Conservation (phyloP, 2,888 invertebrate species). For the Tenthredo notha region DNA sequence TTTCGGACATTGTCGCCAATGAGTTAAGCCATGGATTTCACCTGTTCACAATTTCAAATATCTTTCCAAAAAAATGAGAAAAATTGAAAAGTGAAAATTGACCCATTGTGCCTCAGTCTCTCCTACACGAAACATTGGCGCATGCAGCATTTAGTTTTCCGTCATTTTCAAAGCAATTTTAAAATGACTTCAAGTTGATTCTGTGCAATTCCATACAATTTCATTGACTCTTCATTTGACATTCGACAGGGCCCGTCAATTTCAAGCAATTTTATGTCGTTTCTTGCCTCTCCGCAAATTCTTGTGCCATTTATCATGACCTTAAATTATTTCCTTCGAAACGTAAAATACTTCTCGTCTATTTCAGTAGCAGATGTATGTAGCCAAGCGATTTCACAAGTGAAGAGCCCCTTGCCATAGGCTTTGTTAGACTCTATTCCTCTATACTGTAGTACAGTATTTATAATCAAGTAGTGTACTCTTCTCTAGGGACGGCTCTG, state of each 20-base stretch:
- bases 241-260: too few species aligned
- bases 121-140: too few species aligned
- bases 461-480: slow-evolving; percentile 77
- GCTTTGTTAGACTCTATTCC: neutral
- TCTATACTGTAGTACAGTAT: slow-evolving; percentile 63
- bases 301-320: neutral
- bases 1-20: too few species aligned
- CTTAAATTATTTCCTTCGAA: neutral
- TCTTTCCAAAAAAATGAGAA: too few species aligned
- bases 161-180: neutral
- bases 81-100: too few species aligned
- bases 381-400: neutral
- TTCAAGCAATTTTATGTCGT: neutral
- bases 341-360: too few species aligned
- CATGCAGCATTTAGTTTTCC: too few species aligned
- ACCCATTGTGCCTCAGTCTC: too few species aligned
- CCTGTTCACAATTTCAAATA: too few species aligned
- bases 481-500: slow-evolving; percentile 75
- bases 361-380: too few species aligned
- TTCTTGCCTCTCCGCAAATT: neutral
- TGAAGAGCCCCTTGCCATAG: neutral
- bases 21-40: too few species aligned
- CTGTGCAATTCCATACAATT: neutral
- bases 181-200: neutral
- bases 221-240: too few species aligned